Evolutionary conservation across 1,140 invertebrate genomes (phyloP), one percentile per base, ranked within the genome.

Genomic region (Mamestra configurata): DNA sequence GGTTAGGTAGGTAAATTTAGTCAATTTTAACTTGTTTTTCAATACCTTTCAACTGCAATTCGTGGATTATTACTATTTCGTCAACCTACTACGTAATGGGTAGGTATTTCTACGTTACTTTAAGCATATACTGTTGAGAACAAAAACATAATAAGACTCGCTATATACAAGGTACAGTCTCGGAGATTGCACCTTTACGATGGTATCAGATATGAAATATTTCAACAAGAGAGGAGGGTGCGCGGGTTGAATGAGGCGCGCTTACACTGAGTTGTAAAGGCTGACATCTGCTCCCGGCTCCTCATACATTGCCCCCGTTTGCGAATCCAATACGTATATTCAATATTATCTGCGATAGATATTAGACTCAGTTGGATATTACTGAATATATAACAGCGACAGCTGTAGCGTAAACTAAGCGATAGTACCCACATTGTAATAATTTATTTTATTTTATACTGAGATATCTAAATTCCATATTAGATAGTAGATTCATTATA

Each of bases 351-450:
- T 76, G 40, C 75, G 83, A 84, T 87, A 80, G 87, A 93, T 93
- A 92, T 92, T 91, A 90, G 88, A 90, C 78, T 82, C 84, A 81
- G 72, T 82, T 83, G 61, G 84, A 89, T 88, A 85, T 88, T 86
- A 79, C 84, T 79, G 76, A 86, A 90, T 89, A 88, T 85, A 86
- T 85, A 84, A 77, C 64, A 85, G 86, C 82, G 87, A 87, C 91
- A 92, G 90, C 87, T 92, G 91, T 89, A 89, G 80, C 68, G 76
- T 80, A 79, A 81, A 81, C 73, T 80, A 55, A 83, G 66, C 51
- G 72, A 81, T 79, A 68, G 80, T 53, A 79, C 1, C 11, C 13
- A n/a, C 10, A 35, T 59, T 59, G 13, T 35, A 3, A 46, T 22
- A 49, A 10, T 1, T 13, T 27, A 70, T 2, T 43, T 49, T 27